Percentiles rank a stretch among this genome's conserved stretches.
Evolutionary conservation across 2,797 vertebrate genomes (phyloP).

Genomic region (Sebastes minor): DNA sequence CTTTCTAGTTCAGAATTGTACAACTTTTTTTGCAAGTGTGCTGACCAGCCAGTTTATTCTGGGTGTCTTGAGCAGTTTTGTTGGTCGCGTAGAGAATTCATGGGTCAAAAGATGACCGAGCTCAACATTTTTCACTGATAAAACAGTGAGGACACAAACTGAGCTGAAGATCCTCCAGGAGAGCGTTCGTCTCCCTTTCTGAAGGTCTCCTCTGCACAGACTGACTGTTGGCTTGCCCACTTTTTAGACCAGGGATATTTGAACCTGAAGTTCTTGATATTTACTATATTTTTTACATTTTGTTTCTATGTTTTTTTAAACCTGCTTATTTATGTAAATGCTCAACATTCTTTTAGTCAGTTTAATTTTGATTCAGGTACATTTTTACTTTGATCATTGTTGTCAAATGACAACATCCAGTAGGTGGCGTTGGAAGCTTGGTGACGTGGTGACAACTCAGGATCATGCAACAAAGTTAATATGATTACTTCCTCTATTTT

Average conservation of each 20-base stretch:
- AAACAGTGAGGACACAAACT: slow-evolving; percentile 5
- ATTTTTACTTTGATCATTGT: background rate
- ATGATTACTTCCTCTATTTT: background rate
- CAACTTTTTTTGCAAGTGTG: background rate
- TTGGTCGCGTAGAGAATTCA: background rate
- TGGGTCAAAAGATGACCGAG: slow-evolving; percentile 12
- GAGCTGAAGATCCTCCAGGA: slow-evolving; percentile 11
- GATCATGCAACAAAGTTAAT: background rate
- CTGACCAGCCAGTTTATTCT: background rate
- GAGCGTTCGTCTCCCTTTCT: background rate
- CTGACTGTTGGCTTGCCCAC: slow-evolving; percentile 1
- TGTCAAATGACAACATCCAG: background rate
- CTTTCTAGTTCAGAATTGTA: background rate
- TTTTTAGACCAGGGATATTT: slow-evolving; percentile 19
- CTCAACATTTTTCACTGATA: background rate
- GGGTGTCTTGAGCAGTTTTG: background rate
- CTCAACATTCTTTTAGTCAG: slow-evolving; percentile 18
- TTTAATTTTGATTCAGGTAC: slow-evolving; percentile 25
- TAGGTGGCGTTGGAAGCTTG: background rate
- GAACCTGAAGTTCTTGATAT: slow-evolving; percentile 24
- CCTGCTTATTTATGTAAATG: slow-evolving; percentile 67
- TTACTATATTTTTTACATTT: slow-evolving; percentile 48
- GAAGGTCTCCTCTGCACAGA: background rate
- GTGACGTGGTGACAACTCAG: background rate
- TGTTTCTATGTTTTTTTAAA: slow-evolving; percentile 54